Percentiles rank a stretch among this genome's conserved stretches.
Evolutionary conservation across 2,888 invertebrate species (phyloP).

Genomic region (Leistus spinibarbis): DNA sequence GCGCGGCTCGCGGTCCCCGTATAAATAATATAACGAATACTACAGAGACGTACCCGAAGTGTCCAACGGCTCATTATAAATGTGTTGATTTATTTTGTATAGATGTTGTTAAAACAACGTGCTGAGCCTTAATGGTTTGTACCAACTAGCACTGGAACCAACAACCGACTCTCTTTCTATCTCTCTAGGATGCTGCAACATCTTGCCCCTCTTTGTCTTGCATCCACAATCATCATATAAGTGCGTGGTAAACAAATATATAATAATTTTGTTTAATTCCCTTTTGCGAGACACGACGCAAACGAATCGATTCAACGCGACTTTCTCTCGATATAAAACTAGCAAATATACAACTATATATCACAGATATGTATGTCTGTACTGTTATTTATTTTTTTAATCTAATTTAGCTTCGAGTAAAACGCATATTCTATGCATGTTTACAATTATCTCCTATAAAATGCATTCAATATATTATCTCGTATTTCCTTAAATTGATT

Average conservation of each 20-base stretch:
- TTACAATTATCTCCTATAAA: too few species aligned
- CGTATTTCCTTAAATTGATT: too few species aligned
- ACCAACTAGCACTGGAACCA: conserved; percentile 26
- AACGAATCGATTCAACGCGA: background rate
- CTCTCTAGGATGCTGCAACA: conserved; percentile 4
- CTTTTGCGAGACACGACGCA: background rate
- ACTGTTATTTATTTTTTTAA: too few species aligned
- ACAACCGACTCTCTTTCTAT: background rate
- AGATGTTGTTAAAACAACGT: conserved; percentile 38
- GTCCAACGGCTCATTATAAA: conserved; percentile 38
- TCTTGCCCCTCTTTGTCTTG: background rate
- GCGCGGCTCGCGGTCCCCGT: conserved; percentile 12
- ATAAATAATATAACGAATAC: conserved; percentile 38
- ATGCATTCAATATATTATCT: too few species aligned
- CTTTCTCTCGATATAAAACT: background rate
- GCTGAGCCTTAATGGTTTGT: conserved; percentile 31
- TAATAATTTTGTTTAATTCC: background rate
- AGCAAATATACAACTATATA: too few species aligned
- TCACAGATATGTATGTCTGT: too few species aligned
- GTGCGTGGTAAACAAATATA: background rate
- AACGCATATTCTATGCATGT: too few species aligned
- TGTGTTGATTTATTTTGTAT: conserved; percentile 38
- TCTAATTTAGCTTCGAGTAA: too few species aligned
- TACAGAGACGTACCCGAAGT: conserved; percentile 27
- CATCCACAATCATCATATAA: background rate